Conservation (phyloP, 1,140 invertebrate species). For the Meloidogyne floridensis region DNA sequence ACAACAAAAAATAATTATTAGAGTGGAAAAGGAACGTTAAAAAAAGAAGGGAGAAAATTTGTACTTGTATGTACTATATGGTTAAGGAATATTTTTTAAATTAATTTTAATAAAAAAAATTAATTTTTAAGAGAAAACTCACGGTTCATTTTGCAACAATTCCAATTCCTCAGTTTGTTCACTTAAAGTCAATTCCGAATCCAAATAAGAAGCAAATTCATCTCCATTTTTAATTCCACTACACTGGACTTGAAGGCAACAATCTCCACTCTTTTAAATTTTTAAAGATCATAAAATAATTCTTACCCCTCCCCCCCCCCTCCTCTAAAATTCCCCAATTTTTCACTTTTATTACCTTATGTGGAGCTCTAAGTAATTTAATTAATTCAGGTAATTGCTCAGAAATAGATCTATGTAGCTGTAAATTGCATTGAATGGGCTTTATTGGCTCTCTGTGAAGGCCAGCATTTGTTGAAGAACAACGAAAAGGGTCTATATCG, state of each 20-base stretch:
- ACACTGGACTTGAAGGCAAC: conserved; percentile 51
- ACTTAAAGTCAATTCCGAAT: conserved; percentile 57
- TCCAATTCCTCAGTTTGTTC: conserved; percentile 64
- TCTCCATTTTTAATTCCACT: conserved; percentile 26
- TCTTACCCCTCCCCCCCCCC: too few relatives aligned
- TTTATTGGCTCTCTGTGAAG: conserved; percentile 85
- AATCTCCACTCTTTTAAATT: conserved; percentile 60
- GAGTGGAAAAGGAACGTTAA: conserved; percentile 2
- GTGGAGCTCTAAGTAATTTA: conserved; percentile 84
- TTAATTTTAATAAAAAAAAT: not conserved
- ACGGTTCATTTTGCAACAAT: conserved; percentile 60
- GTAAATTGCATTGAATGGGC: conserved; percentile 88
- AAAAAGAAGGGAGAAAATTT: not conserved
- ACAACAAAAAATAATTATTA: conserved; percentile 12
- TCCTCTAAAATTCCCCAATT: not conserved
- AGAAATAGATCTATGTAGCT: conserved; percentile 83
- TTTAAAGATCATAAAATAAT: too few relatives aligned
- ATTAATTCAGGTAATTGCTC: conserved; percentile 92
- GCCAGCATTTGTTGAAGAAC: conserved; percentile 79
- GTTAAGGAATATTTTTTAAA: not conserved
- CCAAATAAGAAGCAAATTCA: conserved; percentile 61
- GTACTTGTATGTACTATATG: not conserved
- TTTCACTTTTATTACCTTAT: conserved; percentile 75
- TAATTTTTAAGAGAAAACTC: conserved; percentile 42
- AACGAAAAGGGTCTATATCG: conserved; percentile 93